Evolutionary conservation across 2,797 vertebrate species (phyloP).

Genomic region (Centropyge bicolor): DNA sequence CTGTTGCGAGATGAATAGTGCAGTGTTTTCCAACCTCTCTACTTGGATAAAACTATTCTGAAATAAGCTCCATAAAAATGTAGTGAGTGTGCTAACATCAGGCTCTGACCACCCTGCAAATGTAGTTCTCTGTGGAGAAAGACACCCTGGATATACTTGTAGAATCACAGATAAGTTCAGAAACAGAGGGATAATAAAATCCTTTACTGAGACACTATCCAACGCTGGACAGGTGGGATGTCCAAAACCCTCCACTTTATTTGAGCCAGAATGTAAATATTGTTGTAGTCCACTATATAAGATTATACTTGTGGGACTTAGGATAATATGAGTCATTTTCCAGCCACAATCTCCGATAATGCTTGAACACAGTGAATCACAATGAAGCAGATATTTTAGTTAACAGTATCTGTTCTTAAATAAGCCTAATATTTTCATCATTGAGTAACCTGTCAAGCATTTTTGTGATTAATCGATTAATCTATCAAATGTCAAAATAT

Average conservation of each 20-base stretch:
- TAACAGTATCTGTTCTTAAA: neutral
- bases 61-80: conserved; percentile 65
- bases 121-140: conserved; percentile 29
- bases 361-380: neutral
- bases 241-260: neutral
- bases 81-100: conserved; percentile 54
- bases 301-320: neutral
- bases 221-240: neutral
- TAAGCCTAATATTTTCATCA: too few relatives aligned
- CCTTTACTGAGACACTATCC: neutral
- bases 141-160: conserved; percentile 21
- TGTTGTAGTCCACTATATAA: neutral
- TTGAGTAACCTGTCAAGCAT: too few relatives aligned
- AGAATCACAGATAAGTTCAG: conserved; percentile 6
- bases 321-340: neutral
- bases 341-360: neutral
- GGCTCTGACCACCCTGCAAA: conserved; percentile 37
- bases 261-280: neutral
- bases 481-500: too few relatives aligned
- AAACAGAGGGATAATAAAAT: neutral
- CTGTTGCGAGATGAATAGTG: conserved; percentile 67
- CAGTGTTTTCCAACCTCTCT: conserved; percentile 52
- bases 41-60: conserved; percentile 65
- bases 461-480: too few relatives aligned
- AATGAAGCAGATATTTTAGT: conserved; percentile 5